Evolutionary conservation across 2,113 vertebrate genomes (phyloP).

Genomic region (Addax nasomaculatus): DNA sequence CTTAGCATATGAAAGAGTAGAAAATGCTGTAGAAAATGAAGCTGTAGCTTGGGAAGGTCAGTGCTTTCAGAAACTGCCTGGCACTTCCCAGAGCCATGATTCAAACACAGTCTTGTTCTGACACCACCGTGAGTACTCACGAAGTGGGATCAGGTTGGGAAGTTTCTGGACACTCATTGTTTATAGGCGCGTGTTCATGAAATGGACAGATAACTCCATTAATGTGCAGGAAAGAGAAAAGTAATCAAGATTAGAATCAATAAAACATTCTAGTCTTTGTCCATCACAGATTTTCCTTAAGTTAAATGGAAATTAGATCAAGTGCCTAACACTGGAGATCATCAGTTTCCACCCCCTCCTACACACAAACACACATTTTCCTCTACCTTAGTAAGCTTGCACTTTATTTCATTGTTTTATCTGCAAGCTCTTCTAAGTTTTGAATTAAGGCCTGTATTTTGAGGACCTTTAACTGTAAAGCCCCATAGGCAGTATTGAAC

Average conservation of each 20-base stretch:
- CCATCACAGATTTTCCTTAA: neutral
- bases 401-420: neutral
- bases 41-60: neutral
- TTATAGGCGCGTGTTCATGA: neutral
- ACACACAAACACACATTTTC: neutral
- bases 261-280: neutral
- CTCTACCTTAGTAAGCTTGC: neutral
- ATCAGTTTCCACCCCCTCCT: rapidly evolving
- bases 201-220: neutral
- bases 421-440: neutral
- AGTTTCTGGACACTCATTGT: neutral
- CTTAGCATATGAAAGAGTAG: no score
- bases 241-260: neutral
- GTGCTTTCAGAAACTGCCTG: neutral
- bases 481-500: neutral
- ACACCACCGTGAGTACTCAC: rapidly evolving
- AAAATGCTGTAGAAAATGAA: neutral
- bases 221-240: neutral
- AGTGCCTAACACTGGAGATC: neutral
- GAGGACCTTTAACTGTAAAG: neutral
- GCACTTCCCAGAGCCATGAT: no score
- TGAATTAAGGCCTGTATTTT: neutral
- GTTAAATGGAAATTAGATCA: neutral
- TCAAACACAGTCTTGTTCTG: rapidly evolving
- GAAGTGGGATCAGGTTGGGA: rapidly evolving